phyloP scores from a whole-genome alignment of 53 echinoderm and acorn worm species.

The Temnopleurus reevesii region DNA sequence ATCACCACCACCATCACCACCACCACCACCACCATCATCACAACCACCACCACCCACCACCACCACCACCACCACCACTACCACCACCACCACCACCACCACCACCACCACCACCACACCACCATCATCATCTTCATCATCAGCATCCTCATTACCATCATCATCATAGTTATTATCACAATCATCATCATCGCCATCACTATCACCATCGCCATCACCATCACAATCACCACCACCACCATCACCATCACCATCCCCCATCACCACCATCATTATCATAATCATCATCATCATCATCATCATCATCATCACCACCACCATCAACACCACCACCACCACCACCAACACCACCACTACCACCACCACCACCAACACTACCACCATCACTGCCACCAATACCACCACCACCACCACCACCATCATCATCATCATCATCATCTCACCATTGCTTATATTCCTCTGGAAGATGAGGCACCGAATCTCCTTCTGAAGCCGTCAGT shows the following conservation, averaged over 20 bases:
- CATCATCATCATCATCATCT: not conserved
- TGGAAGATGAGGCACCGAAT: conserved; percentile 59
- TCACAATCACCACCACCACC: not conserved
- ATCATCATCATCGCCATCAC: not conserved
- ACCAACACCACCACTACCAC: not conserved
- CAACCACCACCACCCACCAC: no score
- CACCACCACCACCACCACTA: no score
- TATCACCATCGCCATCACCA: not conserved
- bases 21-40: no score
- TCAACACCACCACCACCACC: not conserved
- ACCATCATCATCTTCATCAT: no score
- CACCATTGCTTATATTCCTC: conserved; percentile 68
- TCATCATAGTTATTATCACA: no score
- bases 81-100: no score
- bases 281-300: not conserved
- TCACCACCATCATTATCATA: no score
- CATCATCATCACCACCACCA: not conserved
- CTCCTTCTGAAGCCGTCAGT: not conserved
- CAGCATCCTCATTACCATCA: no score
- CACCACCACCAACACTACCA: not conserved
- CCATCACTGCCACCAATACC: not conserved
- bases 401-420: not conserved
- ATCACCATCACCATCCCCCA: no score
- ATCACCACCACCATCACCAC: not conserved
- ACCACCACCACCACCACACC: not conserved